These are phyloP conservation scores for Heterocephalus glaber DNA, from an alignment of 2,113 vertebrate species.

Conservation along the genomic window DNA sequence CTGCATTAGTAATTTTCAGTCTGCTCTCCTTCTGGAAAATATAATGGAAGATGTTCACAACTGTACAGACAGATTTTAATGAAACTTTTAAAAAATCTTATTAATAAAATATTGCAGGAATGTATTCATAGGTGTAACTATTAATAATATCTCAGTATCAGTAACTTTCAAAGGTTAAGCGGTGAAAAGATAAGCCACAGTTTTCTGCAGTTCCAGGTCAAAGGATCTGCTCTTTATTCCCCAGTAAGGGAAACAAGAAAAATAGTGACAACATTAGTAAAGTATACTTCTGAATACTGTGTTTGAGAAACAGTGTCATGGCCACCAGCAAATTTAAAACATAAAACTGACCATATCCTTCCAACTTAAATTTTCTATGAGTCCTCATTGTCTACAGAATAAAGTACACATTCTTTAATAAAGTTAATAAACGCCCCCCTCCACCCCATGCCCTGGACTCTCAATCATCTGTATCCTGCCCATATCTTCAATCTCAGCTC, in stretches of 20 bases:
- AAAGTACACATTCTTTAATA: background rate
- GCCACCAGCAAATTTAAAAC: background rate
- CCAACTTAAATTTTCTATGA: background rate
- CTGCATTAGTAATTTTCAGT: background rate
- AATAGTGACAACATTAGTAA: background rate
- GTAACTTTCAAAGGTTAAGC: background rate
- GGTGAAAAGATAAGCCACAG: background rate
- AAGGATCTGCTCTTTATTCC: background rate
- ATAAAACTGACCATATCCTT: background rate
- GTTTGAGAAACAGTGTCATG: background rate
- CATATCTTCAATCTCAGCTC: background rate
- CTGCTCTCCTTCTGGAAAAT: background rate
- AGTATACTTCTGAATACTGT: background rate
- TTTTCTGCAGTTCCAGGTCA: background rate
- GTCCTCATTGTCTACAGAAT: background rate
- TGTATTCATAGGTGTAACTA: background rate
- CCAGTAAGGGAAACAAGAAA: background rate
- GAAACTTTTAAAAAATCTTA: background rate
- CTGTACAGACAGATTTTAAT: background rate
- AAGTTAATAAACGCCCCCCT: background rate
- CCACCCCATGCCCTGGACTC: background rate
- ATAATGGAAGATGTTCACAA: background rate
- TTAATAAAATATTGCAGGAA: background rate
- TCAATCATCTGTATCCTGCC: background rate
- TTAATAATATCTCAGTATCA: background rate